A percentile compares a stretch with the other conserved stretches of the same genome.
phyloP scores from a whole-genome alignment of 2,888 invertebrate species.

The Drosophila affinis region DNA sequence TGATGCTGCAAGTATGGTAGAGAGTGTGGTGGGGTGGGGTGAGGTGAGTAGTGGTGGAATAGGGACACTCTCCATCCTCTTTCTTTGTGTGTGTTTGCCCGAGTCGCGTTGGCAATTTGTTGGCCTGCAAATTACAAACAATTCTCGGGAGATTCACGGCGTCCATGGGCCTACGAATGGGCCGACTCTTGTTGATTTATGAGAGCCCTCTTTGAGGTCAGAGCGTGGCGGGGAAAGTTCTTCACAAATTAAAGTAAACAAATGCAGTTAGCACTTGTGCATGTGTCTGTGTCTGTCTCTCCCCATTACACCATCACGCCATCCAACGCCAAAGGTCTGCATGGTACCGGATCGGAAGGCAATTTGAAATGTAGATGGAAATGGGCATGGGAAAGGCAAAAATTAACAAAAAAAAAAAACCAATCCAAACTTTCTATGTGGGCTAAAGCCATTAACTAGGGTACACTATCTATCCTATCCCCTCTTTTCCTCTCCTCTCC shows the following conservation, averaged over 20 bases:
- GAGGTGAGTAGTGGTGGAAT: neutral
- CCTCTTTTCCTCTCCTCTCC: no score
- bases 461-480: no score
- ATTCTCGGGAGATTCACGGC: conserved; percentile 62
- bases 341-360: conserved; percentile 37
- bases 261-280: conserved; percentile 36
- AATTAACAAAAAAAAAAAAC: neutral
- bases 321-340: conserved; percentile 28
- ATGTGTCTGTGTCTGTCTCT: neutral
- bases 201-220: conserved; percentile 15
- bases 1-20: conserved; percentile 21
- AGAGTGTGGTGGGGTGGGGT: neutral
- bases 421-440: neutral
- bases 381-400: neutral
- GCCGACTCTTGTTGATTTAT: conserved; percentile 54
- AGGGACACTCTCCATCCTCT: conserved; percentile 1
- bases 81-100: conserved; percentile 27
- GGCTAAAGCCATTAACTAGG: no score
- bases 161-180: conserved; percentile 36
- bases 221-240: conserved; percentile 9
- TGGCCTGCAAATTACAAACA: conserved; percentile 66
- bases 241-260: conserved; percentile 41
- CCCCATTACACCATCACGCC: neutral
- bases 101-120: conserved; percentile 51
- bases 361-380: conserved; percentile 23